Percentiles rank a stretch among this genome's conserved stretches.
phyloP scores from a whole-genome alignment of 2,797 vertebrate species.

The Eospalax fontanierii region DNA sequence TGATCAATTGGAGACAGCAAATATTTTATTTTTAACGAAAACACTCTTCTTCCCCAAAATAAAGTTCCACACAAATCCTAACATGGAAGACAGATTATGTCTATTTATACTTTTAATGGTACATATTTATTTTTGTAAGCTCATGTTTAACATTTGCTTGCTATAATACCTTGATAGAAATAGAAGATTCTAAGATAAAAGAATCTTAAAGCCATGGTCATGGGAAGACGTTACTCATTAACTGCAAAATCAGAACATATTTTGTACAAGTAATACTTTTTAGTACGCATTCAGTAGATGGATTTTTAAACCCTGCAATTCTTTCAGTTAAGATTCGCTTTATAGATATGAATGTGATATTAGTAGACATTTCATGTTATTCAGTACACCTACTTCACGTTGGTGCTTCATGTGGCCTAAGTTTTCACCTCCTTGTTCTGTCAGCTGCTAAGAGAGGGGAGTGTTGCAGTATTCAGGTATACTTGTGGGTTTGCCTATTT shows the following conservation, averaged over 20 bases:
- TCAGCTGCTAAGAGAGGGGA: background rate
- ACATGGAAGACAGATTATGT: conserved; percentile 4
- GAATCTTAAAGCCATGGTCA: background rate
- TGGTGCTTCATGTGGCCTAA: background rate
- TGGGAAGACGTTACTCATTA: background rate
- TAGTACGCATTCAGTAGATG: background rate
- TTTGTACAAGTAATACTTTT: conserved; percentile 21
- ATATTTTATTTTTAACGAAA: conserved; percentile 22
- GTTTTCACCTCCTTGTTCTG: conserved; percentile 11
- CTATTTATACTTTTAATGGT: background rate
- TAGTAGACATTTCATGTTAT: background rate
- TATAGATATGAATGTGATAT: background rate
- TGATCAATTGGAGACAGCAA: conserved; percentile 30
- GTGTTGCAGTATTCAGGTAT: background rate
- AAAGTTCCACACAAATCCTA: conserved; percentile 31
- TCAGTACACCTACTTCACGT: background rate
- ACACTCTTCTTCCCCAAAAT: background rate
- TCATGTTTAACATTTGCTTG: background rate
- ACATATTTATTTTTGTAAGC: conserved; percentile 2
- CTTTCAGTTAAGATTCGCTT: conserved; percentile 19
- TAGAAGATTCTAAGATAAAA: background rate
- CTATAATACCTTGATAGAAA: background rate
- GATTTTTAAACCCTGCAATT: background rate
- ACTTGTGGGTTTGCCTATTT: conserved; percentile 10
- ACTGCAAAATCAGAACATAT: background rate